These are phyloP conservation scores for chimpanzee (Pan troglodytes) DNA, from an alignment of 2,113 vertebrate species.

Conservation along the genomic window NHGRI_mPanTro3-v2.1_pri NC_086015.1:170909001-170909500, in stretches of 20 bases:
- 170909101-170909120: conserved; percentile 20
- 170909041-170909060: not conserved
- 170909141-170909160: conserved; percentile 59
- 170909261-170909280: conserved; percentile 68
- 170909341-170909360: conserved; percentile 64
- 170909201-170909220: conserved; percentile 70
- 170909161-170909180: conserved; percentile 77
- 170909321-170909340: conserved; percentile 39
- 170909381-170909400: conserved; percentile 13
- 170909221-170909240: conserved; percentile 80
- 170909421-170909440: not conserved
- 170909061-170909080: conserved; percentile 47
- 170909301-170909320: conserved; percentile 63
- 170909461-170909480: not conserved
- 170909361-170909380: not conserved
- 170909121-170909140: conserved; percentile 54
- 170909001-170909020: conserved; percentile 35
- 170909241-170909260: conserved; percentile 77
- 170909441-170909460: not conserved
- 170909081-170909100: conserved; percentile 11
- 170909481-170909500: not conserved
- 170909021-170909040: conserved; percentile 42
- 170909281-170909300: conserved; percentile 80
- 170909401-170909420: conserved; percentile 27
- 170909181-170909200: conserved; percentile 70